These are phyloP conservation scores for Micrastur ruficollis DNA, from an alignment of 2,797 vertebrate species.

Conservation along the genomic window DNA sequence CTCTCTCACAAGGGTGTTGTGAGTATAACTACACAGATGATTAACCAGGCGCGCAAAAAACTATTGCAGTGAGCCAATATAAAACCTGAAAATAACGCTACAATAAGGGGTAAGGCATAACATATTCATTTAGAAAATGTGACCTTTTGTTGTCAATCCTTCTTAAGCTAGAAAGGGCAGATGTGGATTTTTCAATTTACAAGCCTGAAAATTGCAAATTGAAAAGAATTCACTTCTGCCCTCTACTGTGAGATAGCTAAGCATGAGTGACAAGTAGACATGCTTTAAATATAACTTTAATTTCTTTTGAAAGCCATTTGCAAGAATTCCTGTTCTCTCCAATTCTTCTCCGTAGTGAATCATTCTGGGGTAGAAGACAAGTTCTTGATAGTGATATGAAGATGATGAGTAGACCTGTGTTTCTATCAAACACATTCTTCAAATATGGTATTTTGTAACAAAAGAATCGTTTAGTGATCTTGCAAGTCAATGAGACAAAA, in stretches of 20 bases:
- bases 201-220: conserved; percentile 34
- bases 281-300: background rate
- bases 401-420: background rate
- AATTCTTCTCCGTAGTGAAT: background rate
- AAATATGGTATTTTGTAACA: background rate
- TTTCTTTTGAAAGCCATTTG: background rate
- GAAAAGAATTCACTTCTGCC: conserved; percentile 25
- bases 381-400: background rate
- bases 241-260: conserved; percentile 3
- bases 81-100: background rate
- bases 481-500: conserved; percentile 53
- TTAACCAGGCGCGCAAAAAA: background rate
- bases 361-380: background rate
- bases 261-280: background rate
- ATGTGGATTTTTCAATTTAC: conserved; percentile 38
- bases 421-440: background rate
- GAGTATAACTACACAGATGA: background rate
- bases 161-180: conserved; percentile 4
- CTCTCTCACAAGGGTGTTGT: background rate
- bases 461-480: conserved; percentile 39
- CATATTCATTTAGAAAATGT: background rate
- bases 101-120: background rate
- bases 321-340: background rate
- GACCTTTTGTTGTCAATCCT: conserved; percentile 6
- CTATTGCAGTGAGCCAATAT: background rate